Evolutionary conservation across 2,113 vertebrate genomes (phyloP).

Genomic region (Melospiza melodia): DNA sequence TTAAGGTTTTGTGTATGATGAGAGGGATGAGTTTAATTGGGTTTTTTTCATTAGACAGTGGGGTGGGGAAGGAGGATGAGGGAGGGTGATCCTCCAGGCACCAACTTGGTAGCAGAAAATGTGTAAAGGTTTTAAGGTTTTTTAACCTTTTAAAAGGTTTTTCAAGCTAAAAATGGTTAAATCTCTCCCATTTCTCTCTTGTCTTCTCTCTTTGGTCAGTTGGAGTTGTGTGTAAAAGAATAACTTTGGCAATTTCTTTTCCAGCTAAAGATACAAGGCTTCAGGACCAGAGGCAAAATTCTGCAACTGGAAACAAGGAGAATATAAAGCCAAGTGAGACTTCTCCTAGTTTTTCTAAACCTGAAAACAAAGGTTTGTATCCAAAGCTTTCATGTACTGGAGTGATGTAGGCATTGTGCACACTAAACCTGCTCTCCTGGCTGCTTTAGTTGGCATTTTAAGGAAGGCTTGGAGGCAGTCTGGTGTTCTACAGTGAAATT

Average conservation of each 20-base stretch:
- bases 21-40: background rate
- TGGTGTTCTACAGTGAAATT: background rate
- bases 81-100: background rate
- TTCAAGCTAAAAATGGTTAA: background rate
- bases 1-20: background rate
- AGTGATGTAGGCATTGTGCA: background rate
- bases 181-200: background rate
- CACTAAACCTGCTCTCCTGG: background rate
- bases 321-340: conserved; percentile 88
- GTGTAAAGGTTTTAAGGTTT: background rate
- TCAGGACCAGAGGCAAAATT: conserved; percentile 92
- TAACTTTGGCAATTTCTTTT: conserved; percentile 42
- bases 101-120: background rate
- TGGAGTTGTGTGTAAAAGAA: background rate
- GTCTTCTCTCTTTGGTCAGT: background rate
- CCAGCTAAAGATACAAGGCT: conserved; percentile 93
- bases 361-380: conserved; percentile 90
- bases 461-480: background rate
- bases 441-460: background rate
- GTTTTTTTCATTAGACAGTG: background rate
- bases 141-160: background rate
- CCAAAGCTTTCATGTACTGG: background rate
- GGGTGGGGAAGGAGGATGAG: background rate
- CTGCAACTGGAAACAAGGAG: conserved; percentile 90
- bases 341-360: conserved; percentile 86